A percentile compares a stretch with the other conserved stretches of the same genome.
Conservation (phyloP, 2,113 vertebrate species). For the human region DNA sequence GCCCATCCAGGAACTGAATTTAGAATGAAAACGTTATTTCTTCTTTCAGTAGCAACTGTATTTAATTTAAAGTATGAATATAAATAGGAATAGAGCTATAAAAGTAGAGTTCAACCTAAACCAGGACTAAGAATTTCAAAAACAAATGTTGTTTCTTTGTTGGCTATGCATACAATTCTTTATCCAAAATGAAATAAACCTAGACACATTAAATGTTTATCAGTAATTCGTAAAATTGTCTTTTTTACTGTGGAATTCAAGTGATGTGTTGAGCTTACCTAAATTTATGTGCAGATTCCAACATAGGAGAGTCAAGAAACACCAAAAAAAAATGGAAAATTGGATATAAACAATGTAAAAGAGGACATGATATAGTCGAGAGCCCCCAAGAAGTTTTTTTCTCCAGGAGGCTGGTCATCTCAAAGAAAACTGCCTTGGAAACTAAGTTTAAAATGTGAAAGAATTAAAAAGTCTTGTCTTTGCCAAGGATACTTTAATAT, state of each 20-base stretch:
- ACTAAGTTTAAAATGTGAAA: not conserved
- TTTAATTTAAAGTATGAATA: not conserved
- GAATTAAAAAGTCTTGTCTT: not conserved
- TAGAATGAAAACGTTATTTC: not conserved
- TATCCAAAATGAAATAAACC: not conserved
- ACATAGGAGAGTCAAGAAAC: not conserved
- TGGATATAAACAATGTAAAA: not conserved
- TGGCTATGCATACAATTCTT: not conserved
- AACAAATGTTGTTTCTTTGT: not conserved
- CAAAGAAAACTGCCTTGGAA: not conserved
- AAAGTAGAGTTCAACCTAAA: not conserved
- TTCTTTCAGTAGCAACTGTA: not conserved
- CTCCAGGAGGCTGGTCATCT: not conserved
- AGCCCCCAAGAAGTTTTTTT: not conserved
- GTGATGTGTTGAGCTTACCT: not conserved
- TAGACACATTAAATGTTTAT: not conserved
- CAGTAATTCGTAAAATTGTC: not conserved
- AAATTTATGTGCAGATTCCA: not conserved
- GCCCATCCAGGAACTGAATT: not conserved
- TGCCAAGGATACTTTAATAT: not conserved
- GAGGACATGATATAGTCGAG: not conserved
- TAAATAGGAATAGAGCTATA: not conserved
- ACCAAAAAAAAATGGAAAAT: not conserved
- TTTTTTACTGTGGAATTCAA: not conserved
- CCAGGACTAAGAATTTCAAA: not conserved